Base-by-base conservation (phyloP, 2,888 invertebrate genomes). In the Ditula angustiorana region DNA sequence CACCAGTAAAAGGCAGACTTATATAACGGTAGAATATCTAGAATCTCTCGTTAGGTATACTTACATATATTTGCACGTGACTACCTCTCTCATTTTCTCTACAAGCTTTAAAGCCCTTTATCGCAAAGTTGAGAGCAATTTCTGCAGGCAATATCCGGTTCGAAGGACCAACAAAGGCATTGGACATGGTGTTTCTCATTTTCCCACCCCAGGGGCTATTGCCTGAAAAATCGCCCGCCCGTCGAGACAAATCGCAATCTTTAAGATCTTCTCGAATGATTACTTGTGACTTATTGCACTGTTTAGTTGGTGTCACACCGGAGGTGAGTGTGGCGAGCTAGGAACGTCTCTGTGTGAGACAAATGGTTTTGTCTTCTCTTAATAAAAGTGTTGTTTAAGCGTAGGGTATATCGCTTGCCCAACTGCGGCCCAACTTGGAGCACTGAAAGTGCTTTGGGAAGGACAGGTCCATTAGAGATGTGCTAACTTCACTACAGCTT, bases 241-340 rank as follows among this genome's bases (percentile, higher is more conserved):
- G 71, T 71, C 67, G 74, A 74, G 81, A 87, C 81, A 82, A 85
- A 87, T 87, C 79, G 84, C 77, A 79, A 84, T 82, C 78, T 82
- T 80, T 80, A 73, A 78, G 82, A 81, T 84, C 77, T 78, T 74
- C 75, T 72, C 78, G 72, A 79, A 78, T 80, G 83, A 87, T 86
- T 85, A 78, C 74, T 66, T 68, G 71, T 82, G 83, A 85, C 79
- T 82, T 84, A 85, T 82, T 81, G 78, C 75, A 62, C 65, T 61
- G 58, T 61, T 71, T 64, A 55, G 59, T 26, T 41, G 10, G 62
- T 10, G 69, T 71, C 72, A 70, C 63, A 78, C 72, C 50, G 64
- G 1, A n/a, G 10, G 26, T 4, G 16, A 50, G 44, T 19, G n/a
- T 2, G 26, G 13, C 50, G 1, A 63, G 21, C 56, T 50, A 16